Percentiles rank a stretch among this genome's conserved stretches.
phyloP scores from a whole-genome alignment of 2,888 invertebrate genomes.

The Cloeon dipterum region DNA sequence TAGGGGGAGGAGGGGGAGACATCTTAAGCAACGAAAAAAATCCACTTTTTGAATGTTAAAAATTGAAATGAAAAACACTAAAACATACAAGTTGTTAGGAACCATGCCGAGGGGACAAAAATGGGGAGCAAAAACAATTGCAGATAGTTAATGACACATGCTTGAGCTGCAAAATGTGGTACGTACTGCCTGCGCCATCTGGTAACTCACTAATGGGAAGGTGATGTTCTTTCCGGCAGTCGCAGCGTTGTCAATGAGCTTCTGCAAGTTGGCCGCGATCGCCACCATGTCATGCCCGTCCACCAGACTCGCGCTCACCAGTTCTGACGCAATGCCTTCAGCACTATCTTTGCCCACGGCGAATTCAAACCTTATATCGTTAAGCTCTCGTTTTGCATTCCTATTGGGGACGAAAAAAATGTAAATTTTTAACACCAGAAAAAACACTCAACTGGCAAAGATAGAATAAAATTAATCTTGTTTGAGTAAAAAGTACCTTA shows the following conservation, averaged over 20 bases:
- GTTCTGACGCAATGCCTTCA: conserved; percentile 80
- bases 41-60: no score
- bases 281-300: conserved; percentile 75
- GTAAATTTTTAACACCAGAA: conserved; percentile 3
- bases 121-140: no score
- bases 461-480: neutral
- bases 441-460: neutral
- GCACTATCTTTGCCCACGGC: conserved; percentile 70
- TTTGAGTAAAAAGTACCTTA: neutral
- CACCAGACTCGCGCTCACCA: conserved; percentile 87
- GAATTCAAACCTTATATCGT: conserved; percentile 96
- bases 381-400: conserved; percentile 73
- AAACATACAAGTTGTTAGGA: no score
- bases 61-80: no score
- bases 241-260: conserved; percentile 56
- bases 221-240: conserved; percentile 31
- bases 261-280: conserved; percentile 83
- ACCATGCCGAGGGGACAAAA: neutral
- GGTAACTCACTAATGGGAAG: conserved; percentile 52
- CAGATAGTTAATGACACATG: neutral
- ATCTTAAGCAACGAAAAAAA: no score
- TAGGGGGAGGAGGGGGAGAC: no score
- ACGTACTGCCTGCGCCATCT: no score
- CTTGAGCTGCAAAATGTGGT: no score
- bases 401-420: conserved; percentile 18